Conservation (phyloP, 2,113 vertebrate species). For the Peromyscus maniculatus region DNA sequence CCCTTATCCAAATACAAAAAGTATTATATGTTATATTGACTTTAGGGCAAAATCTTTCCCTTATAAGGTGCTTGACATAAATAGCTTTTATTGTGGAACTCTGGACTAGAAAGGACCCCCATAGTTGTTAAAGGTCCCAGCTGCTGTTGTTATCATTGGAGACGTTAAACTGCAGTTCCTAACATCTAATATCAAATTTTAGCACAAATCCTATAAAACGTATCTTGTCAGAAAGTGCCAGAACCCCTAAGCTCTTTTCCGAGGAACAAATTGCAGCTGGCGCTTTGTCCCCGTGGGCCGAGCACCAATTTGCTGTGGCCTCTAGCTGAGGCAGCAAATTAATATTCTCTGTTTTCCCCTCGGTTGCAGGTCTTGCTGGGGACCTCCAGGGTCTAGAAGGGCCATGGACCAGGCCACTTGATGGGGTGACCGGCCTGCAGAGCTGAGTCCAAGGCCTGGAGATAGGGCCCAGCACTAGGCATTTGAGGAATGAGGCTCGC, state of each 20-base stretch:
- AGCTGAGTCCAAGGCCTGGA: conserved; percentile 80
- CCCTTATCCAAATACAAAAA: conserved; percentile 8
- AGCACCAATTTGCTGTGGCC: neutral
- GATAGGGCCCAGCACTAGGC: conserved; percentile 82
- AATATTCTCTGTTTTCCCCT: conserved; percentile 66
- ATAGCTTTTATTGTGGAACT: conserved; percentile 72
- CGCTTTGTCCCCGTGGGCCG: conserved; percentile 32
- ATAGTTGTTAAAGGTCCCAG: conserved; percentile 66
- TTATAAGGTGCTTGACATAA: conserved; percentile 77
- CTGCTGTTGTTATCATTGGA: conserved; percentile 58
- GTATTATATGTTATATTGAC: conserved; percentile 70
- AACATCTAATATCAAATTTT: conserved; percentile 84
- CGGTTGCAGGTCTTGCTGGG: conserved; percentile 32
- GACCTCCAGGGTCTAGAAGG: conserved; percentile 86
- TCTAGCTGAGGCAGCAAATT: conserved; percentile 58
- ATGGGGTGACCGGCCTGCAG: conserved; percentile 86
- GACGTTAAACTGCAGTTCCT: conserved; percentile 52
- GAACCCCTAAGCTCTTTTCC: conserved; percentile 87
- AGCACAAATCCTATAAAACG: conserved; percentile 91
- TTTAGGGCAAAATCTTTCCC: conserved; percentile 75
- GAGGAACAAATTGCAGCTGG: conserved; percentile 92
- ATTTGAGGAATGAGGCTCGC: conserved; percentile 89
- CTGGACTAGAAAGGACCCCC: neutral
- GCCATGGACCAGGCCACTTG: conserved; percentile 86
- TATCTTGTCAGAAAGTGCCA: conserved; percentile 91